Conservation (phyloP, 2,113 vertebrate species). For the Eclectus roratus region DNA sequence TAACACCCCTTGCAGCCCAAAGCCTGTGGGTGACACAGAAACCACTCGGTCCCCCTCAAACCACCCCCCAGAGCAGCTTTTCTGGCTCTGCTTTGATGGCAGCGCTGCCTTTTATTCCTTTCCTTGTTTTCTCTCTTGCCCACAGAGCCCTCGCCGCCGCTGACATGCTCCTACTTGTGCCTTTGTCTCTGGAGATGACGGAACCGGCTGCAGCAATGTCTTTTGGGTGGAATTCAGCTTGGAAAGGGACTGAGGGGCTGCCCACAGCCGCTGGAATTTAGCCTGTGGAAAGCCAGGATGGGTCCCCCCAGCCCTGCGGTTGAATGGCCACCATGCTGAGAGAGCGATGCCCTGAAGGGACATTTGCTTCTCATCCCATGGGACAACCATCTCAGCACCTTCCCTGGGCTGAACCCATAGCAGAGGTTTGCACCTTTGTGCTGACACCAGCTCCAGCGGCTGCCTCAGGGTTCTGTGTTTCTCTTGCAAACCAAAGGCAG, state of each 20-base stretch:
- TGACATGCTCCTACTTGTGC: not conserved
- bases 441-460: not conserved
- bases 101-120: not conserved
- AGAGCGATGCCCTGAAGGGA: not conserved
- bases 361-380: not conserved
- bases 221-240: not conserved
- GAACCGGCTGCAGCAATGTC: not conserved
- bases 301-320: not conserved
- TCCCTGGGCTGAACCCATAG: not conserved
- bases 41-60: not conserved
- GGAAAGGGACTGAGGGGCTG: not conserved
- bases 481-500: not conserved
- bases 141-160: rapidly evolving
- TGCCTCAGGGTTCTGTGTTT: not conserved
- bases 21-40: not conserved
- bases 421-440: not conserved
- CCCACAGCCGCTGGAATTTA: not conserved
- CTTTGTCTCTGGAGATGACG: not conserved
- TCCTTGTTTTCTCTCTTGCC: not conserved
- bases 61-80: not conserved
- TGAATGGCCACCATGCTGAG: not conserved
- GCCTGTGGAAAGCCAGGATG: not conserved
- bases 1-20: rapidly evolving
- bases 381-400: not conserved
- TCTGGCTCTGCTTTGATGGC: not conserved